phyloP scores from a whole-genome alignment of 2,113 vertebrate species.

The Takifugu bimaculatus region DNA sequence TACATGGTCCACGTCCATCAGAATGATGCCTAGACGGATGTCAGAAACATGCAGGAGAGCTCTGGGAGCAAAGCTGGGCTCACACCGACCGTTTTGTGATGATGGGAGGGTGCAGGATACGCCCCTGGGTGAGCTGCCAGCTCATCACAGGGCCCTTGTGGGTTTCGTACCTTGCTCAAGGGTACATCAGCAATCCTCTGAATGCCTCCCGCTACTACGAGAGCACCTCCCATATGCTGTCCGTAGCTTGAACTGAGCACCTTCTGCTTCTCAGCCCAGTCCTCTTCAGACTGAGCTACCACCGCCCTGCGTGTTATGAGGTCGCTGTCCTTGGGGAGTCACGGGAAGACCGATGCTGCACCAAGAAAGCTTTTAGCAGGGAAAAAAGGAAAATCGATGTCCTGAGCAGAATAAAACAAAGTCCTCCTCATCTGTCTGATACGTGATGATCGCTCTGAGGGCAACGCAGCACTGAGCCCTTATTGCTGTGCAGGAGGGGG shows the following conservation, averaged over 20 bases:
- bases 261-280: no score
- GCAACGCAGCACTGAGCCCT: constrained; percentile 33
- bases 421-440: constrained; percentile 37
- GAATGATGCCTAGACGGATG: no score
- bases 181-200: no score
- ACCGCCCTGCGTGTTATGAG: constrained; percentile 27
- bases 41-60: constrained; percentile 20
- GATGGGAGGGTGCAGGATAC: no score
- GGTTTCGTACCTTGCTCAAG: no score
- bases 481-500: constrained; percentile 44
- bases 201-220: no score
- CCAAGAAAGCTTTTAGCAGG: constrained; percentile 28
- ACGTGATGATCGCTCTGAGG: constrained; percentile 44
- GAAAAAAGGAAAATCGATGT: constrained; percentile 45
- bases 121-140: no score
- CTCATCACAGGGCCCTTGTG: no score
- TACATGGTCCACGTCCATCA: no score
- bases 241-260: no score
- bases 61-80: constrained; percentile 47
- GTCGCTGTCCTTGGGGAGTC: constrained; percentile 46
- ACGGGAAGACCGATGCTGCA: constrained; percentile 43
- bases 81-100: constrained; percentile 18
- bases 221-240: no score
- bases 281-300: no score
- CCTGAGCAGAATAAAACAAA: constrained; percentile 48